Evolutionary conservation across 2,888 invertebrate genomes (phyloP).

Genomic region (Melangyna quadrimaculata): DNA sequence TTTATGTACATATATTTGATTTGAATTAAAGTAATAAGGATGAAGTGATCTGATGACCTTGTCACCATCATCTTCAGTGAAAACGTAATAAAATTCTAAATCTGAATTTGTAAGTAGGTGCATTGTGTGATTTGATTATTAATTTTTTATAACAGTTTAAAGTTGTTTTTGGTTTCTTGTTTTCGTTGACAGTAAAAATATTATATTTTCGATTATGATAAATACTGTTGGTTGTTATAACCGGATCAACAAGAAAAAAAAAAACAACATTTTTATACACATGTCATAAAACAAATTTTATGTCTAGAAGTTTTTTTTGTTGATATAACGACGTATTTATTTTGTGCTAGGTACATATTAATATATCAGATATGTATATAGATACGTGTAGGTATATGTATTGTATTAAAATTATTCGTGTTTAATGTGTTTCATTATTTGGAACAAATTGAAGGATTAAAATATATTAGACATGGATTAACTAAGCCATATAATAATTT

Average conservation of each 20-base stretch:
- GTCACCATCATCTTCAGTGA: conserved; percentile 11
- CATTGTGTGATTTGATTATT: conserved; percentile 32
- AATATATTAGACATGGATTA: not conserved
- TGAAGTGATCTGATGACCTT: conserved; percentile 56
- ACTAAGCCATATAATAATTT: not conserved
- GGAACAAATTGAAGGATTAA: not conserved
- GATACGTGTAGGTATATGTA: not conserved
- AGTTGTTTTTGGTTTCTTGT: not conserved
- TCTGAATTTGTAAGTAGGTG: conserved; percentile 13
- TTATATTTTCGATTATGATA: conserved; percentile 9
- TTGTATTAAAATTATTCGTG: not conserved
- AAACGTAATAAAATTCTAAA: conserved; percentile 34
- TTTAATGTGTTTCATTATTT: not conserved
- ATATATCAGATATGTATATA: not conserved
- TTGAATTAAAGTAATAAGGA: not conserved
- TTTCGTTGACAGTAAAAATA: not conserved
- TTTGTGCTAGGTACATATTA: not conserved
- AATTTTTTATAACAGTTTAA: not conserved
- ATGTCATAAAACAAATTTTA: not conserved
- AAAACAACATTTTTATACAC: not conserved
- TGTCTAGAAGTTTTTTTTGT: not conserved
- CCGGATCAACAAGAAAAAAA: conserved; percentile 11
- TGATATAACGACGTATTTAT: not conserved
- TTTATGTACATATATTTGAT: not conserved
- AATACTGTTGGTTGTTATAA: conserved; percentile 1